Evolutionary conservation across 2,888 invertebrate genomes (phyloP), one percentile per base, ranked within the genome.

Genomic region (Bombylius discolor): DNA sequence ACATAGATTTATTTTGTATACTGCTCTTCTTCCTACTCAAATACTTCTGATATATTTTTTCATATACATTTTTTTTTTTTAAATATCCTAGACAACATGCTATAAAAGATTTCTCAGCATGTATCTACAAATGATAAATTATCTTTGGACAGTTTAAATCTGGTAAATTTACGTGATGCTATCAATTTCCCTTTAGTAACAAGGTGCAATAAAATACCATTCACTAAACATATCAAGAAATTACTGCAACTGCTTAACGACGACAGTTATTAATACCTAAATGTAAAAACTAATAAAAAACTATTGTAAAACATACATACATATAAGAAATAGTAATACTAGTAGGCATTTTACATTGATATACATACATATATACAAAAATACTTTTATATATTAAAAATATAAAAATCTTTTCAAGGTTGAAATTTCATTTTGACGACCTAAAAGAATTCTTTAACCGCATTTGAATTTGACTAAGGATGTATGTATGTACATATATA

Each of bases 231-330:
- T 5, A 11, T 42, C 11, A 42, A 42, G 11, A 42, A 42, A 11
- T 42, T 42, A 42, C 39, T 42, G 12, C 9, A 5, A 42, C 34
- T 42, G 11, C 39, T 42, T 23, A 42, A 42, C 39, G 39, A 42
- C 48, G 53, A 53, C 53, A 53, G 14, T 32, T 53, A 53, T 53
- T 53, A 53, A 53, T 53, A 48, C 48, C 53, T 53, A 53, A 53
- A 53, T 42, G 39, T 42, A 11, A 42, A 42, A 42, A 4, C 11
- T 42, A 23, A 23, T 23, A 23, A 23, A 23, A 23, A 23, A 23
- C 23, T 23, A 23, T 23, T 23, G 3, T 23, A 23, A 23, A 23
- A 23, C 3, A 23, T 23, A 23, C 3, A 23, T 23, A 23, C 23
- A 23, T 23, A 23, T 23, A 23, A 23, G 23, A 23, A 23, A 23